Base-by-base conservation (phyloP, 2,113 vertebrate species). In the Pterocles burchelli region DNA sequence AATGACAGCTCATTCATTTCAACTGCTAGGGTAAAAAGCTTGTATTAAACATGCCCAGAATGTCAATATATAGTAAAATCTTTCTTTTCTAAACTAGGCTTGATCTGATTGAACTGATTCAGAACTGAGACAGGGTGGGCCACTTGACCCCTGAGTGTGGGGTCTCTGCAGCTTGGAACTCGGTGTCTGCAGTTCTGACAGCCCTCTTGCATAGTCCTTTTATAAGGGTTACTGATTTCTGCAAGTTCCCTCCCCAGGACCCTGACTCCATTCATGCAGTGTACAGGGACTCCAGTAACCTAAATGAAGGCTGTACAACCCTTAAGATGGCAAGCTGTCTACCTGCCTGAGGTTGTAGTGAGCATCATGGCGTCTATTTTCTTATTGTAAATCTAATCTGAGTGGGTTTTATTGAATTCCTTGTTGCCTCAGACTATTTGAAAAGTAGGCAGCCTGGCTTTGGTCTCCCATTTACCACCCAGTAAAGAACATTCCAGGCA, bases 391-490 rank as follows among this genome's bases (percentile, higher is more conserved):
- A 65, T 20, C 28, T 85, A 80, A 65, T 43, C 71, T 57, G 13
- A 51, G 22, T 48, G 29, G 52, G 6, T 26, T 87, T 76, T 73
- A 49, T 33, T 70, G 48, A 92, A 78, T 79, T 77, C 22, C 20
- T 33, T 70, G 17, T 58, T 70, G 46, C 43, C 36, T 70, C 55
- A 73, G 63, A 66, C 63, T 51, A 6, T 55, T 38, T 71, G 57
- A 85, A 70, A 94, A 55, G 9, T 33, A 59, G 46, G 70, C 57
- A 89, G 52, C 61, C 57, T 89, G 59, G 61, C 31, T 89, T 79
- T 82, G 41, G 45, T 29, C 9, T 78, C 41, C 20, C 49, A 38
- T 76, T 92, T 96, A 75, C 63, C 55, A 79, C 34, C 43, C 5
- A 1, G 67, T 76, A 79, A 80, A 79, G 71, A 82, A 66, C 36